phyloP scores from a whole-genome alignment of 2,888 invertebrate species.

The Harmothoe impar region DNA sequence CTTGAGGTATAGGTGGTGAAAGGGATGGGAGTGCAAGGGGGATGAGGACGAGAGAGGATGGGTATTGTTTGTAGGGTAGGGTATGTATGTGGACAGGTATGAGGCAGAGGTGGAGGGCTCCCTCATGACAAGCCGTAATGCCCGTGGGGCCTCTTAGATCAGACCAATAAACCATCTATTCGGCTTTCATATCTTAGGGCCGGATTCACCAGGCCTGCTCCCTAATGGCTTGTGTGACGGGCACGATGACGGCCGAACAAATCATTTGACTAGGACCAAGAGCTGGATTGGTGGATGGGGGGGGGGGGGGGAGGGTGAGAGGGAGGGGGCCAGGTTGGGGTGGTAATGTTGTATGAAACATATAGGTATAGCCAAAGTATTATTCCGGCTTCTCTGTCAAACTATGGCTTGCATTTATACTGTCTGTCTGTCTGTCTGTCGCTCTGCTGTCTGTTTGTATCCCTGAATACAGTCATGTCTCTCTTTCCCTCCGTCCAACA shows the following conservation, averaged over 20 bases:
- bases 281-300: not conserved
- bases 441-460: too few relatives aligned
- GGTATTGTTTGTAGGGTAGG: too few relatives aligned
- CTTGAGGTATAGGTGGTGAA: too few relatives aligned
- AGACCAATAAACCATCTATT: not conserved
- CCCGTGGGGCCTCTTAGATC: not conserved
- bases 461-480: too few relatives aligned
- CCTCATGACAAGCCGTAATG: not conserved
- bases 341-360: not conserved
- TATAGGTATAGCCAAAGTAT: too few relatives aligned
- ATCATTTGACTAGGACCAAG: not conserved
- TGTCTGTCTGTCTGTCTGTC: too few relatives aligned
- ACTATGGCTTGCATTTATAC: too few relatives aligned
- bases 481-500: too few relatives aligned
- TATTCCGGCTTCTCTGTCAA: too few relatives aligned
- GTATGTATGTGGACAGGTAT: too few relatives aligned
- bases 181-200: not conserved
- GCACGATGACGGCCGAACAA: not conserved
- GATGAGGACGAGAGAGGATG: too few relatives aligned
- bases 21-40: too few relatives aligned
- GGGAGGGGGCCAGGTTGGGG: not conserved
- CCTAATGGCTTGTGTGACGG: not conserved
- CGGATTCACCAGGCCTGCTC: not conserved
- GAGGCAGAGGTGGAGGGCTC: not conserved
- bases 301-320: not conserved